Evolutionary conservation across 2,113 vertebrate genomes (phyloP).

Genomic region (Prunella fulvescens): DNA sequence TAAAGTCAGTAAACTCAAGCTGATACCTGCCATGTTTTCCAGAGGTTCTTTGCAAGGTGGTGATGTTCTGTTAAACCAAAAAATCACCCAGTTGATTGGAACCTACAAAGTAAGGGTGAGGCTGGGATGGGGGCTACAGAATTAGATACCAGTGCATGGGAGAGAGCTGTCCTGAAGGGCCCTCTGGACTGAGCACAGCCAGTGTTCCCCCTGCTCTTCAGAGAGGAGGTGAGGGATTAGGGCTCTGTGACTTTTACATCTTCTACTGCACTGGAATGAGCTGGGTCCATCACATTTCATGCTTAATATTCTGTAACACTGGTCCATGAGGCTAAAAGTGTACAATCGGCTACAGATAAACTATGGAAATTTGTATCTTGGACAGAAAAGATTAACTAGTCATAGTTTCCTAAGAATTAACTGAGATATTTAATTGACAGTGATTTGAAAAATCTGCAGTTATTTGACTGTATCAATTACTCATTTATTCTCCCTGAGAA

Average conservation of each 20-base stretch:
- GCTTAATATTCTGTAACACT: neutral
- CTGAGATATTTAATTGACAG: neutral
- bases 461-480: neutral
- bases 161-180: neutral
- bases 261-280: neutral
- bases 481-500: neutral
- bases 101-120: neutral
- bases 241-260: neutral
- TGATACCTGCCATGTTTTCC: neutral
- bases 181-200: rapidly evolving
- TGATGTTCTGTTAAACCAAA: neutral
- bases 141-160: neutral
- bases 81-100: neutral
- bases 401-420: neutral
- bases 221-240: neutral
- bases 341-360: neutral
- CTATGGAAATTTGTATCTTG: neutral
- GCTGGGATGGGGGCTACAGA: neutral
- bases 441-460: neutral
- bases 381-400: neutral
- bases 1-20: neutral
- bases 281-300: neutral
- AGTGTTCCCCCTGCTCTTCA: neutral
- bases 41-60: neutral
- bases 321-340: neutral